Evolutionary conservation across 2,888 invertebrate genomes (phyloP), one percentile per base, ranked within the genome.

Genomic region (Tryphoninae sp.): DNA sequence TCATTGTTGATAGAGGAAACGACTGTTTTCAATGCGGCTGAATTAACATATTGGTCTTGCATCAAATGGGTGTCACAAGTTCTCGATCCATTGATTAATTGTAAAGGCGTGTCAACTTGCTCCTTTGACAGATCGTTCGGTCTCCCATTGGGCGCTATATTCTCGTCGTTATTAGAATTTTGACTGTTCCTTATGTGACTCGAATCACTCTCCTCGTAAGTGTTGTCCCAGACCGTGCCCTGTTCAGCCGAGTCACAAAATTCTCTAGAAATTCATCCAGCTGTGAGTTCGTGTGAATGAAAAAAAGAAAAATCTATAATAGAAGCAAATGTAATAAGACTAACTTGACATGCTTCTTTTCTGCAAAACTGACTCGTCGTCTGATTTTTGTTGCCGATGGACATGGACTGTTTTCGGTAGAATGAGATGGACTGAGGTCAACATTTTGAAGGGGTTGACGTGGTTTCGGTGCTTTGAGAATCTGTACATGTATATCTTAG

Each of bases 301-400:
- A 11, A 22, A 9, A 55, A 19, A 16, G 3, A 13, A 16, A n/a
- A 4, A 8, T 51, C n/a, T 2, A 58, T 6, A 13, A 42, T 42
- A 8, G 8, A 45, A 11, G 2, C 3, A 53, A 51, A 53, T 1
- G 11, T 2, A 11, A 2, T 22, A 9, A 23, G 6, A 86, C 86
- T 87, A 79, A 91, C 91, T 90, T 91, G 23, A 91, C 88, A 75
- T 89, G 90, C 55, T 88, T 90, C 71, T 89, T 91, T 65, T 90
- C 90, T 1, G 91, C 91, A 81, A 91, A 91, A 82, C 91, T 91
- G 42, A 91, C 91, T 22, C 91, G 87, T 64, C 91, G 86, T 75
- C 89, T 90, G 9, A 84, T 16, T 80, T 88, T 91, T 22, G 83
- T 40, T 2, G 87, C 65, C 22, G 58, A 13, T 0, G 83, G 80